These are phyloP conservation scores for Elysia crispata DNA, from an alignment of 2,888 invertebrate species.

Conservation along the genomic window DNA sequence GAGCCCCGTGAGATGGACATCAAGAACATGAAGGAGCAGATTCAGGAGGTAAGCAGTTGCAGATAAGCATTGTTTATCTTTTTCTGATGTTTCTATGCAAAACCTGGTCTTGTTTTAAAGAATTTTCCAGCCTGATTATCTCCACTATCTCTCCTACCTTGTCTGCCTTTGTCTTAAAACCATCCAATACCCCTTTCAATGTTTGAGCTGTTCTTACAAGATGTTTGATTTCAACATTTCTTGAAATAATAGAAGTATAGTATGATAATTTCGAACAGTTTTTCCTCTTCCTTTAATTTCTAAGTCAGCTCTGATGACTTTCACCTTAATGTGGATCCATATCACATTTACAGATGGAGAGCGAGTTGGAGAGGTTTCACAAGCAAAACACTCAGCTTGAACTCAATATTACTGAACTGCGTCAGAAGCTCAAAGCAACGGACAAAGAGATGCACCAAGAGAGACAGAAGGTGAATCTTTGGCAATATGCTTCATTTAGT, in stretches of 20 bases:
- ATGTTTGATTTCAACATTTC: no score
- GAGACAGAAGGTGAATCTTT: slow-evolving; percentile 77
- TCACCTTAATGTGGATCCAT: not conserved
- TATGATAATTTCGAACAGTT: no score
- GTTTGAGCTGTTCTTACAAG: no score
- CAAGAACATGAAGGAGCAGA: slow-evolving; percentile 88
- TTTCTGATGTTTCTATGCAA: not conserved
- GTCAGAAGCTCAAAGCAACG: slow-evolving; percentile 86
- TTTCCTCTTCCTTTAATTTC: no score
- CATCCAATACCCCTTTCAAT: no score
- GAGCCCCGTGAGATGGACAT: slow-evolving; percentile 92
- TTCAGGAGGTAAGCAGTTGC: slow-evolving; percentile 78
- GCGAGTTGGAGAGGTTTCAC: slow-evolving; percentile 87
- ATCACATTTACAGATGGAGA: slow-evolving; percentile 82
- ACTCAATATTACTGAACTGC: slow-evolving; percentile 86
- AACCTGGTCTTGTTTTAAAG: not conserved
- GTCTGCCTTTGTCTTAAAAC: no score
- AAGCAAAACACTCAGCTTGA: slow-evolving; percentile 86
- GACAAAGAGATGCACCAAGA: slow-evolving; percentile 85
- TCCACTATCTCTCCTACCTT: no score
- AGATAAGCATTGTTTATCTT: not conserved
- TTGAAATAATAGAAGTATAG: no score
- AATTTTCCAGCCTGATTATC: no score
- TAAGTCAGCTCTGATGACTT: no score
- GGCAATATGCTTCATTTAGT: not conserved